These are phyloP conservation scores for Lepidurus packardi DNA, from an alignment of 1,140 invertebrate species.

Conservation along the genomic window DNA sequence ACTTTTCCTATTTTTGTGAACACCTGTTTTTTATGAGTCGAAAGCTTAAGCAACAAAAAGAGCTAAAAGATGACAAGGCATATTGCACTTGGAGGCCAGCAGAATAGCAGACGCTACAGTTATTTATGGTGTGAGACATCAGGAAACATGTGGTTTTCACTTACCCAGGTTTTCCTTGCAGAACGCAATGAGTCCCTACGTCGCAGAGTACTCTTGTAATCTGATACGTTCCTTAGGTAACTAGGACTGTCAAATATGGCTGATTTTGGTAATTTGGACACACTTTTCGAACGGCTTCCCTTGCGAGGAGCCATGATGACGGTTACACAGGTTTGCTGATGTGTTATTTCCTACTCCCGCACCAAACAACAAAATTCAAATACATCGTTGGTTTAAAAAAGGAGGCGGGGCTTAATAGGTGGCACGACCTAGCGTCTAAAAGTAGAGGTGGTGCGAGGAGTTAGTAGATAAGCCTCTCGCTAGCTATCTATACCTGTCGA, in stretches of 20 bases:
- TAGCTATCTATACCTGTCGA: too few species aligned
- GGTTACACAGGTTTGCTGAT: background rate
- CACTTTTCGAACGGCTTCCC: background rate
- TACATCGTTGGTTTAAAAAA: too few species aligned
- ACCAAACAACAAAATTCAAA: background rate
- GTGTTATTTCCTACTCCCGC: background rate
- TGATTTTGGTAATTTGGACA: background rate
- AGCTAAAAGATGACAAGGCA: background rate
- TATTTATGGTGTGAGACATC: background rate
- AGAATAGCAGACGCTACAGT: too few species aligned
- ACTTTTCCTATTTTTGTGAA: too few species aligned
- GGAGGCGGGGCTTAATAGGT: too few species aligned
- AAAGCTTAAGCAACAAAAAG: background rate
- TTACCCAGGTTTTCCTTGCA: conserved; percentile 27
- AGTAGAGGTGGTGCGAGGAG: too few species aligned
- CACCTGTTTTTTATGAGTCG: background rate
- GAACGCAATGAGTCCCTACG: conserved; percentile 30
- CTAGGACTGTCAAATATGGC: conserved; percentile 28
- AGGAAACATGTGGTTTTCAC: background rate
- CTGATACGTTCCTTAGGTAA: conserved; percentile 30
- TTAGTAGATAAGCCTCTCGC: too few species aligned
- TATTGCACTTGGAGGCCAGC: background rate
- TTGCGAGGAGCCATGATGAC: conserved; percentile 31
- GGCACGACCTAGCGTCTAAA: too few species aligned
- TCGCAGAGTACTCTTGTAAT: conserved; percentile 31